These are phyloP conservation scores for Proctacanthus coquilletti DNA, from an alignment of 1,140 invertebrate genomes.

Conservation along the genomic window DNA sequence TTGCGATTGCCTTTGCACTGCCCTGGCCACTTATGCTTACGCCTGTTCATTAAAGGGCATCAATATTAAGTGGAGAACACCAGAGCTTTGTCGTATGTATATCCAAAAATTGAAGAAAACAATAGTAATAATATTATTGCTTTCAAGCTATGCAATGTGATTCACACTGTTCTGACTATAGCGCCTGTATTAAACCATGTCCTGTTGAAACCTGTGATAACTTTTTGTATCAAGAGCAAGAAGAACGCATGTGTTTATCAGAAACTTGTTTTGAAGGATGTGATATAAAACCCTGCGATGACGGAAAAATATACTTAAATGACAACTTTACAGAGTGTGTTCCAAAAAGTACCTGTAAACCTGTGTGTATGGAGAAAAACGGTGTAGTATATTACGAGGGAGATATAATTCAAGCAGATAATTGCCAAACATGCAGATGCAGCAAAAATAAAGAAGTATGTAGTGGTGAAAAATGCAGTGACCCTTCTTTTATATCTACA, in stretches of 20 bases:
- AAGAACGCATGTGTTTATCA: conserved; percentile 44
- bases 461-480: conserved; percentile 46
- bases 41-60: conserved; percentile 57
- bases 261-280: conserved; percentile 64
- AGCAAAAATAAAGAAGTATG: conserved; percentile 46
- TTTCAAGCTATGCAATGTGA: conserved; percentile 71
- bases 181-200: conserved; percentile 64
- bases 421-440: conserved; percentile 62
- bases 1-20: conserved; percentile 79
- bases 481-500: conserved; percentile 15
- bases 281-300: conserved; percentile 46
- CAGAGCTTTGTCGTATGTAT: conserved; percentile 64
- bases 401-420: conserved; percentile 54
- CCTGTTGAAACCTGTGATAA: conserved; percentile 73
- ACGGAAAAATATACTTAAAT: conserved; percentile 54
- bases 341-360: conserved; percentile 49
- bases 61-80: conserved; percentile 62
- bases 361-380: conserved; percentile 46
- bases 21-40: conserved; percentile 70
- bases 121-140: conserved; percentile 7
- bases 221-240: conserved; percentile 40
- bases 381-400: conserved; percentile 57
- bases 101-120: too few species aligned
- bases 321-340: conserved; percentile 52
- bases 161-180: conserved; percentile 58